These are phyloP conservation scores for Nansenia antarctica DNA, from an alignment of 2,113 vertebrate species.

Conservation along the genomic window DNA sequence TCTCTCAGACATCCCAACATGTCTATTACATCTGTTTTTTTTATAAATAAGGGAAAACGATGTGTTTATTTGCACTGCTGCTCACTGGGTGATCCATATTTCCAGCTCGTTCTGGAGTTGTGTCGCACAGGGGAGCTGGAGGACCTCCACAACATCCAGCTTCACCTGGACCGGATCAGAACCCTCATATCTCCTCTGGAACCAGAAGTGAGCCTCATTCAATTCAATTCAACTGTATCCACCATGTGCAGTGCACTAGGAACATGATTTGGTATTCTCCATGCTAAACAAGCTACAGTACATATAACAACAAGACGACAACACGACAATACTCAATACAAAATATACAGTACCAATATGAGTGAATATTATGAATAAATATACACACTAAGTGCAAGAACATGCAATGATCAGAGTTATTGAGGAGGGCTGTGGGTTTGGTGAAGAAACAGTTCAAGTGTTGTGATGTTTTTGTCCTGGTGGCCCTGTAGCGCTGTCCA, in stretches of 20 bases:
- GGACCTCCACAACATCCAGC: slow-evolving; percentile 48
- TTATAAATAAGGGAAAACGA: background rate
- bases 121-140: slow-evolving; percentile 47
- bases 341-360: background rate
- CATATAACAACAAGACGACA: no score
- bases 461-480: no score
- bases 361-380: background rate
- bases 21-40: background rate
- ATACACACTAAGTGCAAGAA: background rate
- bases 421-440: no score
- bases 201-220: slow-evolving; percentile 52
- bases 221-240: background rate
- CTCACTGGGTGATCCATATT: background rate
- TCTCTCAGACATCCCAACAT: background rate
- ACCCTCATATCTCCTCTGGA: slow-evolving; percentile 58
- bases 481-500: background rate
- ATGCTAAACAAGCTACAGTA: no score
- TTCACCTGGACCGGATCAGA: slow-evolving; percentile 63
- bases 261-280: no score
- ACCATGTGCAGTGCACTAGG: background rate
- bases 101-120: slow-evolving; percentile 68
- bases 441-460: background rate
- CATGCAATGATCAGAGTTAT: background rate
- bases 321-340: no score
- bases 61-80: background rate